Base-by-base conservation (phyloP, 2,113 vertebrate species). In the Cnemophilus loriae region DNA sequence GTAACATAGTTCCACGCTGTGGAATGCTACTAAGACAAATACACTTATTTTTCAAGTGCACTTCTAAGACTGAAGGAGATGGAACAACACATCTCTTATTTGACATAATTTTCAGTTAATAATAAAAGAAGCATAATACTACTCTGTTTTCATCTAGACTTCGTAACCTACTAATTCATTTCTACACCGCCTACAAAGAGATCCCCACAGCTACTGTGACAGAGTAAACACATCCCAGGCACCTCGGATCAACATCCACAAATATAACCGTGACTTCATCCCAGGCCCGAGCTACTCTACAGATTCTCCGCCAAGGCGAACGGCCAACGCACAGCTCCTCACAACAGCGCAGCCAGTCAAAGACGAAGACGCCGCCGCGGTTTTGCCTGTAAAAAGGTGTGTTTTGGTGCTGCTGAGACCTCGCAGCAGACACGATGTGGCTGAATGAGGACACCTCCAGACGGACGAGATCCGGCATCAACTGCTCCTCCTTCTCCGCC, bases 31-130 rank as follows among this genome's bases (percentile, higher is more conserved):
- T 28, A 64, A 39, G 4, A n/a, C 33, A 76, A 67, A 73, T 2
- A 61, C 10, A 10, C 13, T 76, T 63, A 11, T 10, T 82, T 55
- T 79, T 47, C 61, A 71, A 69, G 13, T 32, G 30, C 4, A 16
- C 18, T 89, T 81, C 16, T 33, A 46, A 32, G 41, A 41, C 3
- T 16, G 6, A 44, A 69, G 8, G 4, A 69, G 18, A 46, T 3
- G 6, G 33, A 84, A 50, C 3, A 59, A 37, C 15, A 5, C 8
- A 69, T 16, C 39, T 30, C 42, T 46, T 37, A 60, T 5, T 37
- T 26, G 1, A 2, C 6, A 11, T 6, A 0, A 0, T 19, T 61
- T 87, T 35, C 37, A 46, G 5, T 3, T 14, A 52, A 30, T 2
- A 69, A 53, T 4, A 44, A n/a, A 49, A 64, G 6, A 60, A 6